Evolutionary conservation across 2,113 vertebrate species (phyloP).

Genomic region (Gnathonemus echidnorhynchus): DNA sequence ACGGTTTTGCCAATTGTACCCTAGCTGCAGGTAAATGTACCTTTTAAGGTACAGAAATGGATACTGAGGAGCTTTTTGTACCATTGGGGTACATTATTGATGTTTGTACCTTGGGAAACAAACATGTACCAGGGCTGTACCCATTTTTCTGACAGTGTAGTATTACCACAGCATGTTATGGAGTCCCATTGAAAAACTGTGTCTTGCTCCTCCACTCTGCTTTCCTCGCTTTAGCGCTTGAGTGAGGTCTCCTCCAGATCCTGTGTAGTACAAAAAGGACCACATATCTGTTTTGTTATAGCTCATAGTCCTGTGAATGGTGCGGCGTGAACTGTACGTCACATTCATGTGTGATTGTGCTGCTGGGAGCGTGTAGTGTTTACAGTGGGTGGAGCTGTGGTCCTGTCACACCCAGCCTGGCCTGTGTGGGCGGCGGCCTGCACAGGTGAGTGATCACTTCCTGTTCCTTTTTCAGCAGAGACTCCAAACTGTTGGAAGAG

Average conservation of each 20-base stretch:
- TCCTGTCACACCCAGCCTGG: not conserved
- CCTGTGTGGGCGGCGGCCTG: not conserved
- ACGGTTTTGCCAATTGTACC: not conserved
- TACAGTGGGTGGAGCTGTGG: not conserved
- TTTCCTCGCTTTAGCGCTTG: not conserved
- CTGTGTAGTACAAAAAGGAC: not conserved
- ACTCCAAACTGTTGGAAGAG: slow-evolving; percentile 87
- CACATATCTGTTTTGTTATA: not conserved
- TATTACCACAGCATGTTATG: not conserved
- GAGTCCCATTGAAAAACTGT: not conserved
- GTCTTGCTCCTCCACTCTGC: not conserved
- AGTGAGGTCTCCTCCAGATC: not conserved
- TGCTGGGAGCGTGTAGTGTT: not conserved
- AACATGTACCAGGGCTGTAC: not conserved
- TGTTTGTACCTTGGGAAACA: not conserved
- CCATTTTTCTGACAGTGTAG: not conserved
- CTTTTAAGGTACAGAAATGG: not conserved
- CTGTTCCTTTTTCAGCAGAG: slow-evolving; percentile 59
- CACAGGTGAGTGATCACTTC: not conserved
- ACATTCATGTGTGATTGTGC: not conserved
- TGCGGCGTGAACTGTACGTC: not conserved
- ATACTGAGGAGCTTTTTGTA: not conserved
- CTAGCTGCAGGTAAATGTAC: not conserved
- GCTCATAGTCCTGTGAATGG: not conserved
- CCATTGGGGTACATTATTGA: not conserved